Evolutionary conservation across 2,888 invertebrate genomes (phyloP).

Genomic region (Hydrotaea cyrtoneurina): DNA sequence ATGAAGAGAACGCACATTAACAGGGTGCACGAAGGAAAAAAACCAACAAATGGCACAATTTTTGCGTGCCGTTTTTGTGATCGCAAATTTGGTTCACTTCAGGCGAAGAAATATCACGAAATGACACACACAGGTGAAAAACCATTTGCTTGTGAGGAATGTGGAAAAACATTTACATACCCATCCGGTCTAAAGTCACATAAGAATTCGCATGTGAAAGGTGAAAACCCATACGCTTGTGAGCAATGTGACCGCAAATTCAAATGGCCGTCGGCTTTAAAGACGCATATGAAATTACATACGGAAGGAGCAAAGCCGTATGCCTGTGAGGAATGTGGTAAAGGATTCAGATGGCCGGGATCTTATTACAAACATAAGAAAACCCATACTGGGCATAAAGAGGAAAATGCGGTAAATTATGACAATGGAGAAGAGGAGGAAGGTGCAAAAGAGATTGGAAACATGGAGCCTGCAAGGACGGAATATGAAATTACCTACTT

Average conservation of each 20-base stretch:
- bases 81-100: conserved; percentile 75
- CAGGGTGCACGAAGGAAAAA: conserved; percentile 75
- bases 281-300: background rate
- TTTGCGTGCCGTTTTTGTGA: conserved; percentile 76
- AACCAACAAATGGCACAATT: conserved; percentile 56
- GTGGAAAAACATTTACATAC: conserved; percentile 73
- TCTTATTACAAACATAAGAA: conserved; percentile 21
- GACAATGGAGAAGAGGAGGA: too few species aligned
- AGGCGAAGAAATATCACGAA: conserved; percentile 78
- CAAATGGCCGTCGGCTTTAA: background rate
- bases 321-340: background rate
- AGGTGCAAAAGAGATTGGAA: background rate
- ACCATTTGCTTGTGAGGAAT: conserved; percentile 74
- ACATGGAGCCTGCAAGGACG: background rate
- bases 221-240: conserved; percentile 4
- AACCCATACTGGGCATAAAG: background rate
- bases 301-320: background rate
- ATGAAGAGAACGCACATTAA: conserved; percentile 74
- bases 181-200: background rate
- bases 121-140: conserved; percentile 79
- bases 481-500: background rate
- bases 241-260: background rate
- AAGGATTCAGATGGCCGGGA: background rate
- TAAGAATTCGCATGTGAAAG: conserved; percentile 13
- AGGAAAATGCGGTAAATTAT: background rate